A percentile compares a stretch with the other conserved stretches of the same genome.
Evolutionary conservation across 1,140 invertebrate genomes (phyloP).

Genomic region (honey bee (Apis mellifera)): Amel_HAv3.1 CM009936.2:10460501-10461000

Average conservation of each 20-base stretch:
- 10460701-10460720: not conserved
- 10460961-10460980: no score
- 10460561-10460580: slow-evolving; percentile 9
- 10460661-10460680: not conserved
- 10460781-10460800: no score
- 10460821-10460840: no score
- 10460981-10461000: no score
- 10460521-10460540: slow-evolving; percentile 1
- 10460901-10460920: no score
- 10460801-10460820: no score
- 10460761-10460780: not conserved
- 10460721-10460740: no score
- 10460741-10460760: not conserved
- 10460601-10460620: not conserved
- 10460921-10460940: no score
- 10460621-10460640: not conserved
- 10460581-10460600: slow-evolving; percentile 32
- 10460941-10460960: no score
- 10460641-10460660: not conserved
- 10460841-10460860: no score
- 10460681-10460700: not conserved
- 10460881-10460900: no score
- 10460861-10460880: no score
- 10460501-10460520: slow-evolving; percentile 12
- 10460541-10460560: not conserved